phyloP scores from a whole-genome alignment of 1,140 invertebrate species.

The Sitobion miscanthi region DNA sequence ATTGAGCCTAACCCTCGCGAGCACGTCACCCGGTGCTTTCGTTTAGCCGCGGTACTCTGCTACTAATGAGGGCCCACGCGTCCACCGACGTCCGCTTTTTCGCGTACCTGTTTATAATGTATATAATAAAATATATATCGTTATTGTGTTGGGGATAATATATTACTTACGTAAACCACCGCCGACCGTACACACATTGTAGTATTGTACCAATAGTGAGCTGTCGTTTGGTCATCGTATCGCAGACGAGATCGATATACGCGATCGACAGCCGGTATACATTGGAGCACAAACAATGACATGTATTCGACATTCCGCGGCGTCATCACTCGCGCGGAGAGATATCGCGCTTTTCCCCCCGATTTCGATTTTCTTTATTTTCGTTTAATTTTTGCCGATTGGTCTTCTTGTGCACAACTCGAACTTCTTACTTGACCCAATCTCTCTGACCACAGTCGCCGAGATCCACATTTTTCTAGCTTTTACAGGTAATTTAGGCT shows the following conservation, averaged over 20 bases:
- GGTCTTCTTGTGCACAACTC: neutral
- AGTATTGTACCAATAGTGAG: neutral
- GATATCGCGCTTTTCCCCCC: neutral
- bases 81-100: neutral
- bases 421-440: neutral
- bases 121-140: neutral
- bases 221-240: neutral
- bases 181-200: neutral
- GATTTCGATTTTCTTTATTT: neutral
- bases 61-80: conserved; percentile 12
- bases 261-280: neutral
- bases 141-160: neutral
- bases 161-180: neutral
- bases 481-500: neutral
- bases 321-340: neutral
- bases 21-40: conserved; percentile 19
- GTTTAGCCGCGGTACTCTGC: neutral
- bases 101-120: neutral
- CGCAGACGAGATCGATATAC: neutral
- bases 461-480: no score
- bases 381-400: neutral
- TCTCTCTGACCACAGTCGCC: no score
- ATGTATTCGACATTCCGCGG: neutral
- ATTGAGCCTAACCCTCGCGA: conserved; percentile 18
- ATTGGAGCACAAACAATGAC: neutral